phyloP scores from a whole-genome alignment of 1,140 invertebrate genomes.

The Cydia pomonella region DNA sequence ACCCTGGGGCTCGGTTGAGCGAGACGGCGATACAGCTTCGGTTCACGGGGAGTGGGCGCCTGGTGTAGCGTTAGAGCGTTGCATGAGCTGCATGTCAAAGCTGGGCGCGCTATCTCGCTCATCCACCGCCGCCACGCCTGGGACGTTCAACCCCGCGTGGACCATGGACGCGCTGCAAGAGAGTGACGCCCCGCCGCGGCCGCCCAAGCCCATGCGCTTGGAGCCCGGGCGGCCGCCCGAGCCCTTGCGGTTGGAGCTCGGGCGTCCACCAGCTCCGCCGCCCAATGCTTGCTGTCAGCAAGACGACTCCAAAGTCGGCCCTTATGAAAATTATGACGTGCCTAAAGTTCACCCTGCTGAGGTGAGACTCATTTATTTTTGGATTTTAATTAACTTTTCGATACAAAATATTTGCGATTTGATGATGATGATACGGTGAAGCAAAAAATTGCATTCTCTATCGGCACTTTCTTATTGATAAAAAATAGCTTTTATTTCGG shows the following conservation, averaged over 20 bases:
- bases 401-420: background rate
- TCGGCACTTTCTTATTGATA: background rate
- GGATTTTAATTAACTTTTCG: slow-evolving; percentile 2
- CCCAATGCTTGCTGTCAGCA: slow-evolving; percentile 47
- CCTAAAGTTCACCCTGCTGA: slow-evolving; percentile 83
- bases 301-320: slow-evolving; percentile 65
- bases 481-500: too few species aligned
- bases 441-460: too few species aligned
- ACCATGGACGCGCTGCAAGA: slow-evolving; percentile 81
- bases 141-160: slow-evolving; percentile 83
- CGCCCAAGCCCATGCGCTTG: slow-evolving; percentile 66
- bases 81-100: slow-evolving; percentile 90
- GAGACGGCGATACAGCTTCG: slow-evolving; percentile 56
- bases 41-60: slow-evolving; percentile 39
- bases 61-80: slow-evolving; percentile 83
- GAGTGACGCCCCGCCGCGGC: slow-evolving; percentile 54
- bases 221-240: slow-evolving; percentile 79
- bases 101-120: slow-evolving; percentile 84
- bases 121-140: slow-evolving; percentile 77
- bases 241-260: slow-evolving; percentile 70
- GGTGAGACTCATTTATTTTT: slow-evolving; percentile 56
- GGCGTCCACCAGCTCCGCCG: slow-evolving; percentile 75
- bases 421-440: too few species aligned
- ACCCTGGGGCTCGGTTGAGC: slow-evolving; percentile 38
- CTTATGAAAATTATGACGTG: slow-evolving; percentile 90